Base-by-base conservation (phyloP, 2,113 vertebrate genomes). In the Indicator maculatus region DNA sequence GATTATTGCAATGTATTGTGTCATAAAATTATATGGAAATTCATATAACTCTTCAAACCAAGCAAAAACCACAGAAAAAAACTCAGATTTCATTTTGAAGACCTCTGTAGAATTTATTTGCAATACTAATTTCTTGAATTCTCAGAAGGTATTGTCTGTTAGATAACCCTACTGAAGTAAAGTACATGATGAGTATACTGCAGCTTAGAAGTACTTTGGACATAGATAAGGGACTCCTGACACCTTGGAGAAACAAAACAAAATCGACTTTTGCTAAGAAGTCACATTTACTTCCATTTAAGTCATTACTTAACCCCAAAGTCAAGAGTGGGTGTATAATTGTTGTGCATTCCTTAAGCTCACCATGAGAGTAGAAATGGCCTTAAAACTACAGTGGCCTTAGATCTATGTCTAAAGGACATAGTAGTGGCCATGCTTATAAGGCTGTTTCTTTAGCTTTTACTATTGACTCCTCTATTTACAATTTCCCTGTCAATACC, bases 401-500 rank as follows among this genome's bases (percentile, higher is more conserved):
- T 60, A 75, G 18, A 12, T 89, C 41, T 41, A 4, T 61, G 58
- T 31, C 44, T 30, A 75, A 81, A 84, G 58, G 38, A 15, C 52
- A 64, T 67, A 81, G 16, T 6, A 60, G 19, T 31, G 13, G 6
- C 31, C 21, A 11, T 67, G 30, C 4, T 83, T 89, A 44, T 31
- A 61, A 2, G 8, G 38, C 2, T 78, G 21, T 65, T 81, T 77
- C 66, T 16, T 78, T 41, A 70, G 11, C 2, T 93, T 77, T 81
- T 81, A 36, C 65, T 77, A 24, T 63, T 90, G 3, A n/a, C 3
- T 83, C 19, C 50, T 90, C 45, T 83, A 16, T 82, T 95, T 31
- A 89, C 83, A 30, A 71, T 92, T 91, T 86, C 50, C 79, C 26
- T 59, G 77, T 82, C 86, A 95, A 78, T 81, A 72, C 33, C 60